phyloP scores from a whole-genome alignment of 2,797 vertebrate species.

The Gymnodraco acuticeps region DNA sequence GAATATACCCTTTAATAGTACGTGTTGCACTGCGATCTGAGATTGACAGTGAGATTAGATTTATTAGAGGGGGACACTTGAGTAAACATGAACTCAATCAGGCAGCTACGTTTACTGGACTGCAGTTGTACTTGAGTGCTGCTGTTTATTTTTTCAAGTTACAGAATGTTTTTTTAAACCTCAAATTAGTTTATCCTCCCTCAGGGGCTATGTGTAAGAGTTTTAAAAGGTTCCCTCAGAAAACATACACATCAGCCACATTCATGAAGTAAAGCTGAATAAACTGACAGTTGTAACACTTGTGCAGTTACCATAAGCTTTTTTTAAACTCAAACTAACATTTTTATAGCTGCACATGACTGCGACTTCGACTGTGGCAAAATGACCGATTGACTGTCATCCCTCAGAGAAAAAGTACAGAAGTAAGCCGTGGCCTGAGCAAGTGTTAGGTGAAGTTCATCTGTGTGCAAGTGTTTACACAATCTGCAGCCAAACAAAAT shows the following conservation, averaged over 20 bases:
- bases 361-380: background rate
- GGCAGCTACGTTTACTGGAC: slow-evolving; percentile 59
- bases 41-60: slow-evolving; percentile 63
- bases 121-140: slow-evolving; percentile 52
- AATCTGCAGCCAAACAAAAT: slow-evolving; percentile 78
- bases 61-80: slow-evolving; percentile 62
- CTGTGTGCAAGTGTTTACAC: slow-evolving; percentile 76
- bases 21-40: slow-evolving; percentile 49
- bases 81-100: slow-evolving; percentile 71
- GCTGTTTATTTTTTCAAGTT: slow-evolving; percentile 76
- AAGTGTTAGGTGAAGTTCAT: slow-evolving; percentile 80
- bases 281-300: slow-evolving; percentile 38
- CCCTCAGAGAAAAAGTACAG: slow-evolving; percentile 39
- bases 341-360: slow-evolving; percentile 3
- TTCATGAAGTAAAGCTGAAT: slow-evolving; percentile 41
- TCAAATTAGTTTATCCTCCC: slow-evolving; percentile 77
- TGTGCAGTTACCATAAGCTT: slow-evolving; percentile 14
- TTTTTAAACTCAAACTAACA: background rate
- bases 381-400: slow-evolving; percentile 13
- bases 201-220: slow-evolving; percentile 59
- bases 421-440: slow-evolving; percentile 69
- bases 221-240: slow-evolving; percentile 69
- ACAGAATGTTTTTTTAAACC: slow-evolving; percentile 60
- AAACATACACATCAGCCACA: slow-evolving; percentile 44
- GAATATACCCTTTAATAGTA: slow-evolving; percentile 60